These are phyloP conservation scores for Paradoxurus hermaphroditus DNA, from an alignment of 2,113 vertebrate genomes.

Conservation along the genomic window DNA sequence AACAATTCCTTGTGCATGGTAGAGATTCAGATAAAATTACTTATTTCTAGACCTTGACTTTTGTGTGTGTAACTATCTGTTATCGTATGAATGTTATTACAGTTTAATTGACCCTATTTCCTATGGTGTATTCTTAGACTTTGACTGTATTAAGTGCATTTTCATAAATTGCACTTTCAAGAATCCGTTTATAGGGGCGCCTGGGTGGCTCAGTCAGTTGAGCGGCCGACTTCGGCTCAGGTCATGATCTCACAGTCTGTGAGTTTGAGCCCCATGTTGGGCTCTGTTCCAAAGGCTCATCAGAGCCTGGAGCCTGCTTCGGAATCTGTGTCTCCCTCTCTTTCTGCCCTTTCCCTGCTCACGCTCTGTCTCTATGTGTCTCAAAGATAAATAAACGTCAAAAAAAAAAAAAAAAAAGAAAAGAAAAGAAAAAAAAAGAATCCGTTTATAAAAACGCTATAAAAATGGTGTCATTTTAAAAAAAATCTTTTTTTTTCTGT, in stretches of 20 bases:
- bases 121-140: not conserved
- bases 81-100: not conserved
- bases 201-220: no score
- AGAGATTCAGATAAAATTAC: not conserved
- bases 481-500: not conserved
- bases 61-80: not conserved
- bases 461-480: not conserved
- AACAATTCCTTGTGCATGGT: not conserved
- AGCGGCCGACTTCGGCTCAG: no score
- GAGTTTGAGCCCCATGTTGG: no score
- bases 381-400: no score
- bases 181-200: not conserved
- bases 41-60: not conserved
- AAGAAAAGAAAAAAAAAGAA: no score
- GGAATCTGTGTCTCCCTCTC: no score
- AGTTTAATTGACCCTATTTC: not conserved
- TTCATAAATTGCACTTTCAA: not conserved
- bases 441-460: not conserved
- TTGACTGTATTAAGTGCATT: not conserved
- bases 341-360: no score
- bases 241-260: no score
- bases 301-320: no score
- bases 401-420: no score
- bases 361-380: no score
- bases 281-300: no score